Conservation (phyloP, 2,797 vertebrate species). For the Euphonia xanthogaster region DNA sequence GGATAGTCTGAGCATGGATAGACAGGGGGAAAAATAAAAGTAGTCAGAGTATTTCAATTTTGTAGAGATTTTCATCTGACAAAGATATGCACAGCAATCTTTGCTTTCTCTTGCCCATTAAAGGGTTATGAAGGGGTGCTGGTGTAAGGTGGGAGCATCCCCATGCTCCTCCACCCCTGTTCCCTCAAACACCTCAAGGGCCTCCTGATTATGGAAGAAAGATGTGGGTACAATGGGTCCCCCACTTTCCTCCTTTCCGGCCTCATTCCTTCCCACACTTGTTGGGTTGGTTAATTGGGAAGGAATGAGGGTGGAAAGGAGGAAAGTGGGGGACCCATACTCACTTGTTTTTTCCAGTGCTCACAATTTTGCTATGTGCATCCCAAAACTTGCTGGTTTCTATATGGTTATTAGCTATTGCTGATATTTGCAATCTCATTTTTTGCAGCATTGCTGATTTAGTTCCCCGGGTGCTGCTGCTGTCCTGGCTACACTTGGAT, state of each 20-base stretch:
- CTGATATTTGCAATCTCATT: not conserved
- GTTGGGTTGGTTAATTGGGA: not conserved
- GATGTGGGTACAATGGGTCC: not conserved
- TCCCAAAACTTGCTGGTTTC: not conserved
- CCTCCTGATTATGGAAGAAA: not conserved
- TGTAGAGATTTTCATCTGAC: not conserved
- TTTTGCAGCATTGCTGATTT: not conserved
- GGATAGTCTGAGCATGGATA: not conserved
- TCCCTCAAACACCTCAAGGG: not conserved
- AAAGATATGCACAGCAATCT: not conserved
- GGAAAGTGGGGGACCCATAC: fast-evolving
- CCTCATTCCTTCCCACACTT: not conserved
- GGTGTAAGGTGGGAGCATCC: not conserved
- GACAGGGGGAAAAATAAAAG: not conserved
- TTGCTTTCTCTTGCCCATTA: not conserved
- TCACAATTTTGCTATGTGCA: not conserved
- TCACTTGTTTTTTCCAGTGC: not conserved
- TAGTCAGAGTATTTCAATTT: not conserved
- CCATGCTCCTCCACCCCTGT: not conserved
- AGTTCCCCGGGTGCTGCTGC: not conserved
- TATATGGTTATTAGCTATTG: not conserved
- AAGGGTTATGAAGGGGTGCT: not conserved
- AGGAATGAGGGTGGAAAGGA: not conserved
- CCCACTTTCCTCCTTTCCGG: not conserved
- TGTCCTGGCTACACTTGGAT: not conserved